phyloP scores from a whole-genome alignment of 2,113 vertebrate genomes.

The Ailurus styani region DNA sequence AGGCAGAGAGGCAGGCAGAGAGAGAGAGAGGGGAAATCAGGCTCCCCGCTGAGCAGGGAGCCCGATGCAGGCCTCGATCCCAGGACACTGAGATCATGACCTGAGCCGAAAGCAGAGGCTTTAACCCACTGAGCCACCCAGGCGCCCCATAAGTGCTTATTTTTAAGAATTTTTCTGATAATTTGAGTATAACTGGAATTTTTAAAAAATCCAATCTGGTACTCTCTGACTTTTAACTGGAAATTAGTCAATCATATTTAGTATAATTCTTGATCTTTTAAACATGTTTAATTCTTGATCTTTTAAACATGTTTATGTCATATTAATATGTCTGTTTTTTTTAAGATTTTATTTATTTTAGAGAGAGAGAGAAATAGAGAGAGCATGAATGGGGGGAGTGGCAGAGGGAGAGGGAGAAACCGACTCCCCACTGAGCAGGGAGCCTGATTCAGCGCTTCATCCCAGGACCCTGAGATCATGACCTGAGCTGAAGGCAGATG shows the following conservation, averaged over 20 bases:
- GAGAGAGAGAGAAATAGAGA: not conserved
- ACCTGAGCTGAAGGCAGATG: not conserved
- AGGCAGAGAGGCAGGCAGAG: too few relatives aligned
- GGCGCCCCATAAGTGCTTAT: accelerated
- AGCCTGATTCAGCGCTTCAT: not conserved
- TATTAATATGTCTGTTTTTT: not conserved
- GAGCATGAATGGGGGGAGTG: not conserved
- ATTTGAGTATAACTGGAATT: not conserved
- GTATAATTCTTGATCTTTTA: not conserved
- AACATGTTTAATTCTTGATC: not conserved
- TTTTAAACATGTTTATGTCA: not conserved
- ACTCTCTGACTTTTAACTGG: not conserved
- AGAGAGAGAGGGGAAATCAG: too few relatives aligned
- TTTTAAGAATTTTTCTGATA: not conserved
- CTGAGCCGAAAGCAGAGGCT: too few relatives aligned
- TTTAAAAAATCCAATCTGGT: not conserved
- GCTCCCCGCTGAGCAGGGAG: too few relatives aligned
- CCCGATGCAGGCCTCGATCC: too few relatives aligned
- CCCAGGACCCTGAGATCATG: not conserved
- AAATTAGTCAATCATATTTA: not conserved
- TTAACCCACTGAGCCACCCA: too few relatives aligned
- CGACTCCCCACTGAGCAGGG: not conserved
- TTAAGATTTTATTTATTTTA: not conserved
- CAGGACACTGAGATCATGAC: too few relatives aligned
- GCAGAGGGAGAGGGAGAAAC: not conserved